phyloP scores from a whole-genome alignment of 1,140 invertebrate species.

The Augochlora pura region DNA sequence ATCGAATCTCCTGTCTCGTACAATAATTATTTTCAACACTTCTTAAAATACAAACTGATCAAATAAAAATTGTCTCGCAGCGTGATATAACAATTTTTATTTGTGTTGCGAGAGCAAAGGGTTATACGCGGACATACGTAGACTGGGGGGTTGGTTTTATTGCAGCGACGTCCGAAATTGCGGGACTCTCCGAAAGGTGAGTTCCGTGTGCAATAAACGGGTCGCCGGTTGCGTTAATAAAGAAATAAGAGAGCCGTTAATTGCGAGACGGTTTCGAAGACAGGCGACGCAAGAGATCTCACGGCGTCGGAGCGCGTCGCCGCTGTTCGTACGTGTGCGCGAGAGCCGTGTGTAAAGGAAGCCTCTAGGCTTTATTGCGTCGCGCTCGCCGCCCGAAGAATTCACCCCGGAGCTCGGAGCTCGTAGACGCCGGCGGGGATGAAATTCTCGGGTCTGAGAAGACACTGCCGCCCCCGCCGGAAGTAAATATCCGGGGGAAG shows the following conservation, averaged over 20 bases:
- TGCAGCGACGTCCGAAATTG: no score
- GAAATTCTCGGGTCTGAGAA: constrained; percentile 55
- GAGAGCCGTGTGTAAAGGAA: not conserved
- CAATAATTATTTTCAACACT: no score
- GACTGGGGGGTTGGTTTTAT: no score
- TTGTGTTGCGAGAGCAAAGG: no score
- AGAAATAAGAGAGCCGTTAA: constrained; percentile 32
- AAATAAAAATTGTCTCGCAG: no score
- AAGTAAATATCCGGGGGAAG: constrained; percentile 57
- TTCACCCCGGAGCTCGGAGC: constrained; percentile 41
- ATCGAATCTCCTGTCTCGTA: no score
- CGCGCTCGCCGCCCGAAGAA: constrained; percentile 44
- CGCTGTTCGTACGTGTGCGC: not conserved
- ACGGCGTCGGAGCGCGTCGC: not conserved
- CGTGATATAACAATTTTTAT: no score
- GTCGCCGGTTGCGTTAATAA: constrained; percentile 2
- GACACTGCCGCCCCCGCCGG: constrained; percentile 5
- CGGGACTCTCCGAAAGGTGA: no score
- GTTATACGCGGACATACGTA: no score
- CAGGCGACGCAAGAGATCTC: not conserved
- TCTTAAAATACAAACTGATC: no score
- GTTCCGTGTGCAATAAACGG: not conserved
- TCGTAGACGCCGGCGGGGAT: constrained; percentile 13
- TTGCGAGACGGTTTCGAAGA: not conserved
- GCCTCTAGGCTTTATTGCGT: constrained; percentile 53